phyloP scores from a whole-genome alignment of 2,113 vertebrate species.

The Pterocles gutturalis region DNA sequence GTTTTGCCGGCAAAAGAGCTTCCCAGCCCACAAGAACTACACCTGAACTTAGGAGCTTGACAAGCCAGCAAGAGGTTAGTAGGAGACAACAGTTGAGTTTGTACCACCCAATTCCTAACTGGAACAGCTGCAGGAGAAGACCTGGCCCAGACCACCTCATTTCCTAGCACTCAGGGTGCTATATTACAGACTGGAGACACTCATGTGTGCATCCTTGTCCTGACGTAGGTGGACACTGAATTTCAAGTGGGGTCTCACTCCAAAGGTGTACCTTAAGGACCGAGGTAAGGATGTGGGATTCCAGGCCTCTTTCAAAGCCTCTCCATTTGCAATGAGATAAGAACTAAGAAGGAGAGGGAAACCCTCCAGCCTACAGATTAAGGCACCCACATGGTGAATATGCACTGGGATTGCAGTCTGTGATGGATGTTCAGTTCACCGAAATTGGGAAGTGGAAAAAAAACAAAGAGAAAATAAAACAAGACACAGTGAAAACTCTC shows the following conservation, averaged over 20 bases:
- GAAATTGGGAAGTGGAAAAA: not conserved
- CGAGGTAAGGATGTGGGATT: not conserved
- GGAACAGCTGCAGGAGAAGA: not conserved
- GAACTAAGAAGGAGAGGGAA: not conserved
- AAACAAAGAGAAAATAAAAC: not conserved
- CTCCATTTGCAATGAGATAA: not conserved
- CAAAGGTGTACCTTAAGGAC: not conserved
- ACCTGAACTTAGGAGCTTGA: not conserved
- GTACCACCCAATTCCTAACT: not conserved
- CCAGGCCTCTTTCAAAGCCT: not conserved
- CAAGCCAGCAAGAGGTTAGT: rapidly evolving
- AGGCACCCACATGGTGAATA: rapidly evolving
- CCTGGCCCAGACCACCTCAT: not conserved
- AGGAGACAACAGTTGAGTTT: not conserved
- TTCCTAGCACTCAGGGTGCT: not conserved
- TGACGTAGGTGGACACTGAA: not conserved
- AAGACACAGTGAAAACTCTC: not conserved
- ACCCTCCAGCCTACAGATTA: not conserved
- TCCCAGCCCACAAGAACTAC: rapidly evolving
- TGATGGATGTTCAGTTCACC: not conserved
- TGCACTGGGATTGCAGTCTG: not conserved
- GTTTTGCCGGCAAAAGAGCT: not conserved
- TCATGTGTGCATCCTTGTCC: not conserved
- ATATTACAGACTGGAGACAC: not conserved
- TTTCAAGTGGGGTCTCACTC: not conserved